Percentiles rank a stretch among this genome's conserved stretches.
Conservation (phyloP, 1,140 invertebrate species). For the Drepana arcuata region DNA sequence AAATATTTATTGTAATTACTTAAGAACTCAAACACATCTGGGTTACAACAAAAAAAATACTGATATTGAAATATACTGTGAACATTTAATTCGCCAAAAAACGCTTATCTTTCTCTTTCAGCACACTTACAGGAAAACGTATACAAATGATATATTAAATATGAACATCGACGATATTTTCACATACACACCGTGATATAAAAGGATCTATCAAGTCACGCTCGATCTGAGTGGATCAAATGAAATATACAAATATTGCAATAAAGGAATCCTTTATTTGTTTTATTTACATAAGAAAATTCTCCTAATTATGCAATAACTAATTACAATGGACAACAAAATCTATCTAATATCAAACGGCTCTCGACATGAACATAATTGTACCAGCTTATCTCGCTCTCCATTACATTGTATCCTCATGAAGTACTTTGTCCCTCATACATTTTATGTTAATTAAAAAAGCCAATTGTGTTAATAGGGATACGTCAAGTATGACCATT, state of each 20-base stretch:
- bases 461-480: no score
- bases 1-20: no score
- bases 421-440: no score
- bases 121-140: conserved; percentile 6
- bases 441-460: no score
- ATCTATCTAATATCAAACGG: conserved; percentile 49
- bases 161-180: conserved; percentile 19
- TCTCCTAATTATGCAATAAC: conserved; percentile 52
- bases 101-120: conserved; percentile 15
- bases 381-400: no score
- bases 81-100: background rate
- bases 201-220: background rate
- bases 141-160: conserved; percentile 6
- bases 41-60: no score
- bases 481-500: no score
- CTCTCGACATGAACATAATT: no score
- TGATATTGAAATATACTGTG: no score
- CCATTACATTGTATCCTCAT: no score
- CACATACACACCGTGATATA: conserved; percentile 8
- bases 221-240: conserved; percentile 20
- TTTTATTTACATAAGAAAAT: conserved; percentile 66
- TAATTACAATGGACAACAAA: conserved; percentile 64
- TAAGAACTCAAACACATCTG: no score
- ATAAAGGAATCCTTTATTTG: conserved; percentile 60
- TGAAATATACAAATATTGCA: conserved; percentile 31